A percentile compares a stretch with the other conserved stretches of the same genome.
phyloP scores from a whole-genome alignment of 2,888 invertebrate genomes.

The Taenaris catops region DNA sequence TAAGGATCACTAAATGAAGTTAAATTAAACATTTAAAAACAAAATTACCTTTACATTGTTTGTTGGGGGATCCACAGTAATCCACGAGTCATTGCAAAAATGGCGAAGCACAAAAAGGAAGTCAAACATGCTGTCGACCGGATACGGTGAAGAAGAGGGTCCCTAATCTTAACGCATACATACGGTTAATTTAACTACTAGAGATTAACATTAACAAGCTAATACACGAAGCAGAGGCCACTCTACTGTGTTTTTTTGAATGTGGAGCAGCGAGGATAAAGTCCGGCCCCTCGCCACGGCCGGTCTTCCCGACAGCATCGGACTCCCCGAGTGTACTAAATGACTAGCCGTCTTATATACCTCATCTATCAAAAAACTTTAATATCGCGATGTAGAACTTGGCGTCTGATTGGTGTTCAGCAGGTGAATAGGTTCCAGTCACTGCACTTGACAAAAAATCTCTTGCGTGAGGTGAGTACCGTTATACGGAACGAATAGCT shows the following conservation, averaged over 20 bases:
- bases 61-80: no score
- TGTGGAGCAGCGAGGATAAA: conserved; percentile 60
- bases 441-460: conserved; percentile 55
- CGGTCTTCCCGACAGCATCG: conserved; percentile 73
- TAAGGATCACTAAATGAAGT: no score
- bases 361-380: conserved; percentile 35
- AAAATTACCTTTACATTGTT: no score
- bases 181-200: conserved; percentile 72
- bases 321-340: conserved; percentile 50
- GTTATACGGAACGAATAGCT: conserved; percentile 14
- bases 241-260: conserved; percentile 55
- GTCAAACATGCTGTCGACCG: conserved; percentile 75
- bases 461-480: conserved; percentile 33
- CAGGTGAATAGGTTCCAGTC: conserved; percentile 50
- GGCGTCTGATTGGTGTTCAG: conserved; percentile 44
- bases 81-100: no score
- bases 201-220: conserved; percentile 74
- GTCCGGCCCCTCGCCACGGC: conserved; percentile 76
- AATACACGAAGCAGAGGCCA: conserved; percentile 77
- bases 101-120: conserved; percentile 64
- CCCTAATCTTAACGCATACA: conserved; percentile 79
- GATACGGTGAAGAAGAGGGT: conserved; percentile 70
- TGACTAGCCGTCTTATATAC: conserved; percentile 34
- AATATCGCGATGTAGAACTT: conserved; percentile 50
- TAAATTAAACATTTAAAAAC: no score